Evolutionary conservation across 2,113 vertebrate genomes (phyloP).

Genomic region (Urocitellus parryii): DNA sequence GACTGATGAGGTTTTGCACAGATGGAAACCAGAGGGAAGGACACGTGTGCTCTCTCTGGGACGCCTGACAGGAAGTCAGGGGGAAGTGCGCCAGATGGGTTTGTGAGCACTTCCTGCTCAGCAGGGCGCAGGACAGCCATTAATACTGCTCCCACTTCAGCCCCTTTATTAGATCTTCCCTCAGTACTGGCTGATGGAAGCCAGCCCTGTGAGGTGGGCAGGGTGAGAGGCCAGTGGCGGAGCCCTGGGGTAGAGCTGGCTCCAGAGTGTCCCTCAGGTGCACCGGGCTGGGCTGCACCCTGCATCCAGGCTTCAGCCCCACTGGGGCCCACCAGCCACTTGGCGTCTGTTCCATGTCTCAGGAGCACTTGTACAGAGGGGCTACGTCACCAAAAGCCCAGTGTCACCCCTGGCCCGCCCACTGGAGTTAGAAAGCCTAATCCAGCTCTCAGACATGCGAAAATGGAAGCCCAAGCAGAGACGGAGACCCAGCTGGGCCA

Average conservation of each 20-base stretch:
- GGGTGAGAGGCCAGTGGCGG: fast-evolving
- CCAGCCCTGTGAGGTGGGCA: background rate
- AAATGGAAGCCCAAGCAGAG: background rate
- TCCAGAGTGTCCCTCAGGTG: fast-evolving
- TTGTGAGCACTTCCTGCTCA: background rate
- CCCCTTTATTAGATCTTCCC: background rate
- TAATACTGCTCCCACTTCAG: fast-evolving
- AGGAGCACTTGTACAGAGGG: background rate
- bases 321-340: fast-evolving
- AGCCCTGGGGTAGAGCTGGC: fast-evolving
- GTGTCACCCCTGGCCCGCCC: background rate
- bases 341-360: background rate
- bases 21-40: slow-evolving; percentile 45
- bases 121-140: fast-evolving
- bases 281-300: fast-evolving
- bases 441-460: background rate
- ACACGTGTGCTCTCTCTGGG: background rate
- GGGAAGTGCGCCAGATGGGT: background rate
- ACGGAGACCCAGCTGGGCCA: fast-evolving
- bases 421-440: background rate
- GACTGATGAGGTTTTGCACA: slow-evolving; percentile 59
- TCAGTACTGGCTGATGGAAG: background rate
- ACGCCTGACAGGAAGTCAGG: background rate
- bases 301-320: background rate
- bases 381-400: background rate